Base-by-base conservation (phyloP, 2,888 invertebrate species). In the Helleia helle region DNA sequence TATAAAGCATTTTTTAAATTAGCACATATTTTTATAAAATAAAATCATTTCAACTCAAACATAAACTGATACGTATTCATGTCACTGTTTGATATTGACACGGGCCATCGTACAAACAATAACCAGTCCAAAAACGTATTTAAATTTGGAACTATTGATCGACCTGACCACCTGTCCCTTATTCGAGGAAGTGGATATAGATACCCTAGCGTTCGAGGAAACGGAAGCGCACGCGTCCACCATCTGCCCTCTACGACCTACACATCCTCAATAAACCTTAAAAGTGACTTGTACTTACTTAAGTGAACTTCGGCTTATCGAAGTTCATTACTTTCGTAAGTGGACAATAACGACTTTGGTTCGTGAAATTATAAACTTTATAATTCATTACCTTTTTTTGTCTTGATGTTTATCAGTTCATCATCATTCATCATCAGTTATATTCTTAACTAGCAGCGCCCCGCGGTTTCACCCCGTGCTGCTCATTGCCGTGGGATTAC, bases 241-340 rank as follows among this genome's bases (percentile, higher is more conserved):
- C 79, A 81, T 72, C 77, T 81, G 81, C 71, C 68, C 60, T 58
- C 50, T 56, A 50, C 66, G 67, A 65, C 74, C 68, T 64, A 56
- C 46, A 59, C 68, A 70, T 79, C 77, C 80, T 72, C 61, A 60
- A 60, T 62, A 75, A 77, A 56, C 80, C 81, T 61, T 77, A 80
- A 55, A 75, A 79, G 76, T 81, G 75, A 66, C 22, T 22, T 22
- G 22, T 22, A 22, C 22, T 22, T 22, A 22, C 7, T 7, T 22
- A 22, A 22, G 22, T 22, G n/a, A n/a, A n/a, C n/a, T n/a, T n/a
- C n/a, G n/a, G n/a, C n/a, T n/a, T n/a, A n/a, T n/a, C n/a, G n/a
- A n/a, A n/a, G n/a, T n/a, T n/a, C n/a, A n/a, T n/a, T n/a, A n/a
- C n/a, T n/a, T n/a, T n/a, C n/a, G n/a, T n/a, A n/a, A n/a, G n/a